Evolutionary conservation across 2,113 vertebrate genomes (phyloP), one percentile per base, ranked within the genome.

Genomic region (Oryzias javanicus): DNA sequence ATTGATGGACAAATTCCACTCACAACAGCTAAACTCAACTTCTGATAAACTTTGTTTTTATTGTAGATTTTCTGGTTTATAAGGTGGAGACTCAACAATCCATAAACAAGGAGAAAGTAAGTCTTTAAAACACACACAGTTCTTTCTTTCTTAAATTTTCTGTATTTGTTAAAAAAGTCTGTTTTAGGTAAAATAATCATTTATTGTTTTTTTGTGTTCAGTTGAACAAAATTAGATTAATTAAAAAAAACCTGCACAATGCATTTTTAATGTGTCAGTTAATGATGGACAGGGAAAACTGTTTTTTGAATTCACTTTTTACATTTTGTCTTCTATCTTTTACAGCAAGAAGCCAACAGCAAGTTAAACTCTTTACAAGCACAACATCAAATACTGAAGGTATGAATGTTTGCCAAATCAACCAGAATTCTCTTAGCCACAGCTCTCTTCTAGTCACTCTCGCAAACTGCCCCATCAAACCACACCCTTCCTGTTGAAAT

Each of bases 341-440:
- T 68, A 66, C 91, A 99, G 97, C 96, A 99, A 94, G 96, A 99
- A 78, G 88, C 92, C 35, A 91, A 88, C 67, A 90, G 89, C 91
- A 93, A 90, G 62, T 93, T 94, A 58, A 94, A 91, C 2, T 94
- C 96, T 0, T 69, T 99, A 77, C 95, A 95, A 13, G 91, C 95
- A 8, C 97, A 99, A 15, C 96, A 99, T 85, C 95, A 98, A 86
- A 97, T 99, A 93, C 60, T 99, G 52, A 98, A 99, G 94, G 97
- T 99, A 72, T 62, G 91, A 8, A 19, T 90, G 3, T 4, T 13
- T 8, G 46, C 7, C 4, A 22, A 13, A 7, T 35, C 18, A 27
- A 15, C 42, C 40, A 22, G 5, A 61, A 13, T 17, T 22, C 3
- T 7, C 7, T 8, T 19, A 19, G n/a, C 12, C 7, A 19, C 19